Conservation (phyloP, 1,140 invertebrate genomes). For the Temnothorax longispinosus region DNA sequence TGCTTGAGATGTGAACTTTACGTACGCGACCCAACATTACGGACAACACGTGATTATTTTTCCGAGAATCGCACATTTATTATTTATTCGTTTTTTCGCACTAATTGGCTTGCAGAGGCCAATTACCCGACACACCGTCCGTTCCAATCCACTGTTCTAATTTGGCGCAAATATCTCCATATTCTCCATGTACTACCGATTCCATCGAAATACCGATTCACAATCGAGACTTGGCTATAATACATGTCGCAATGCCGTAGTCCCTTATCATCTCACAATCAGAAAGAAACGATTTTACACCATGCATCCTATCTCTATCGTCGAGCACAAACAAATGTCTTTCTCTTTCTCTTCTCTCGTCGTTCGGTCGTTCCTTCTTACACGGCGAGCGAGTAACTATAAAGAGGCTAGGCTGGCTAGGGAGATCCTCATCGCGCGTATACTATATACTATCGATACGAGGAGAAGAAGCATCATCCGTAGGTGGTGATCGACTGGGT, state of each 20-base stretch:
- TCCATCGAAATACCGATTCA: not conserved
- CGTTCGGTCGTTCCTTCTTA: conserved; percentile 25
- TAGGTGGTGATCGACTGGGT: conserved; percentile 41
- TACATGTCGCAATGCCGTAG: not conserved
- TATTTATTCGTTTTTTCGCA: not conserved
- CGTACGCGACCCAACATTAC: not conserved
- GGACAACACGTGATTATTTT: not conserved
- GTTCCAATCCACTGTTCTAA: not conserved
- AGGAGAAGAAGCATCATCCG: conserved; percentile 19
- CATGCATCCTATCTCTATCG: no score
- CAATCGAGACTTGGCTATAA: not conserved
- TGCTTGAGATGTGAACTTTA: not conserved
- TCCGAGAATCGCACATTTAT: not conserved
- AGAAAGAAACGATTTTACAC: not conserved
- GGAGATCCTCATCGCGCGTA: not conserved
- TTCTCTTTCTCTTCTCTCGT: not conserved
- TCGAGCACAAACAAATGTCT: not conserved
- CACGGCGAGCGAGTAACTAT: conserved; percentile 1
- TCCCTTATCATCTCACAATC: not conserved
- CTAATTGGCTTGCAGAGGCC: conserved; percentile 6
- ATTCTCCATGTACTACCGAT: not conserved
- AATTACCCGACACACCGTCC: not conserved
- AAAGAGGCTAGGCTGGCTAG: not conserved
- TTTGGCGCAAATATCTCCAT: not conserved
- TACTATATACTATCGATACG: conserved; percentile 18